Evolutionary conservation across 2,797 vertebrate genomes (phyloP).

Genomic region (Rallus crepitans): DNA sequence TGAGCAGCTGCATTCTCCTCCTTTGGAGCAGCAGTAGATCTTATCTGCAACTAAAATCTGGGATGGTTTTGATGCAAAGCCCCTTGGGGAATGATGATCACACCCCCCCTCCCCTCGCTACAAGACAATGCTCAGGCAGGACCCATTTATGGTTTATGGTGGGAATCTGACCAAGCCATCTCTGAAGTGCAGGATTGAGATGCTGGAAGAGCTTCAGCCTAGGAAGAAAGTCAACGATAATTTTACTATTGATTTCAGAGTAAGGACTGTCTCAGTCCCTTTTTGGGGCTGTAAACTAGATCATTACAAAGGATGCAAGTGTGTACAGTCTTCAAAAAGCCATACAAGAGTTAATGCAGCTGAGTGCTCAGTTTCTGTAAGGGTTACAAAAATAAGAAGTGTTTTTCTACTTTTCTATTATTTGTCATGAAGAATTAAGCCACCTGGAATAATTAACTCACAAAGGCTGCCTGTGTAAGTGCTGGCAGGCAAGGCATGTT

Average conservation of each 20-base stretch:
- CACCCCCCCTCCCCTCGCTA: too few species aligned
- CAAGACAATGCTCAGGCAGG: fast-evolving
- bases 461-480: slow-evolving; percentile 33
- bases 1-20: neutral
- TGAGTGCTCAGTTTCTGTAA: neutral
- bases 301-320: neutral
- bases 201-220: neutral
- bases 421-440: slow-evolving; percentile 47
- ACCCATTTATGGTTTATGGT: neutral
- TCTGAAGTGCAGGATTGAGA: neutral
- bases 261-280: neutral
- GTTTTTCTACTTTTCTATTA: slow-evolving; percentile 12
- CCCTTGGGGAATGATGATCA: neutral
- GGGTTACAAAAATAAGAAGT: slow-evolving; percentile 16
- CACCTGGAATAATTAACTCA: slow-evolving; percentile 45
- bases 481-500: slow-evolving; percentile 7
- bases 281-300: neutral
- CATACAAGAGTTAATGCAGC: neutral
- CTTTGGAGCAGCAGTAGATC: neutral
- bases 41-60: neutral
- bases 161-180: neutral
- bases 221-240: neutral
- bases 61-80: neutral
- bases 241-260: neutral
- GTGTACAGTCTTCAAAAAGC: neutral